These are phyloP conservation scores for Circaetus gallicus DNA, from an alignment of 2,113 vertebrate species.

Conservation along the genomic window DNA sequence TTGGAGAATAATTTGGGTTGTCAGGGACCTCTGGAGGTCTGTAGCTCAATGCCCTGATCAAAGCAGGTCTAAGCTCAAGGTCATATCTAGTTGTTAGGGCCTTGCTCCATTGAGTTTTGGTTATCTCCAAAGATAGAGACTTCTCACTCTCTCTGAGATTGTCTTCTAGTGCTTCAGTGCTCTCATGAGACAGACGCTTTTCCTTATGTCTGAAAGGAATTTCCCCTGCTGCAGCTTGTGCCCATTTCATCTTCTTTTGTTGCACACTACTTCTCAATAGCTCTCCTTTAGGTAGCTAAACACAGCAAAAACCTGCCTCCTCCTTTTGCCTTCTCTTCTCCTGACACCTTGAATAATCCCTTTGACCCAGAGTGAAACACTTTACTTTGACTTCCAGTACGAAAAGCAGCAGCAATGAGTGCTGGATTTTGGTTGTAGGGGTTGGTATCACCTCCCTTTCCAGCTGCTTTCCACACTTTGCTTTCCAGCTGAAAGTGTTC, in stretches of 20 bases:
- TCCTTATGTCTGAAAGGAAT: not conserved
- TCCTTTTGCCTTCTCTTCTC: not conserved
- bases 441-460: not conserved
- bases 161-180: not conserved
- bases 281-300: not conserved
- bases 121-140: not conserved
- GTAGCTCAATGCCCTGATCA: not conserved
- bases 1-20: not conserved
- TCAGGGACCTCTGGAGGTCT: not conserved
- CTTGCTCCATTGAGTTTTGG: not conserved
- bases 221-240: not conserved
- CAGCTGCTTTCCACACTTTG: not conserved
- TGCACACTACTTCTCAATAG: not conserved
- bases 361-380: not conserved
- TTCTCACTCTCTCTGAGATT: not conserved
- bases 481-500: not conserved
- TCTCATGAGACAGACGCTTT: not conserved
- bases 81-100: not conserved
- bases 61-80: slow-evolving; percentile 1
- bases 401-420: not conserved
- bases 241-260: not conserved
- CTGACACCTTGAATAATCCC: not conserved
- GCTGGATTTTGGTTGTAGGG: not conserved
- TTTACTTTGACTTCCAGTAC: not conserved
- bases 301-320: not conserved